Evolutionary conservation across 2,888 invertebrate species (phyloP).

Genomic region (Charanyca ferruginea): DNA sequence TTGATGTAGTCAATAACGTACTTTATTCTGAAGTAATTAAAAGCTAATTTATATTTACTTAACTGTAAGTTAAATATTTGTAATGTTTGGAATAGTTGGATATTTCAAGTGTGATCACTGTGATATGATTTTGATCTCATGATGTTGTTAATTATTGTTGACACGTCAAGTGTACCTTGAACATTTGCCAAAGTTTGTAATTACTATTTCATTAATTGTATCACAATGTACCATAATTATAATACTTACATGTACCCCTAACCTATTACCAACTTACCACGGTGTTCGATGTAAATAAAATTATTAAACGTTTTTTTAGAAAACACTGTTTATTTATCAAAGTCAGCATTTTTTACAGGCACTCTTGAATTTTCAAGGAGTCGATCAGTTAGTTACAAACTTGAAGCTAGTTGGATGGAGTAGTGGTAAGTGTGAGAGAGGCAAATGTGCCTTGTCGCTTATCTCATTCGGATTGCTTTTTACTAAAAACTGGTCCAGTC

Average conservation of each 20-base stretch:
- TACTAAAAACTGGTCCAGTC: no score
- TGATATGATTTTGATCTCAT: constrained; percentile 75
- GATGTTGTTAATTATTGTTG: constrained; percentile 25
- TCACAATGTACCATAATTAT: constrained; percentile 24
- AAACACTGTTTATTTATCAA: constrained; percentile 19
- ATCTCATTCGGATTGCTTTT: no score
- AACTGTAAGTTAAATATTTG: constrained; percentile 16
- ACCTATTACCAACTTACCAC: no score
- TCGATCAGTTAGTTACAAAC: no score
- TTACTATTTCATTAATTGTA: constrained; percentile 46
- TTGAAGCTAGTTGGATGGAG: no score
- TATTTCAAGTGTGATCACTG: constrained; percentile 55
- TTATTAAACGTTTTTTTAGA: constrained; percentile 61
- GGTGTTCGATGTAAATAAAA: constrained; percentile 47
- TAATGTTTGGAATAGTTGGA: no score
- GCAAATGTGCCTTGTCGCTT: no score
- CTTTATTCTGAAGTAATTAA: no score
- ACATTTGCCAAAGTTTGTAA: constrained; percentile 42
- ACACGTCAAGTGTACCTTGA: constrained; percentile 29
- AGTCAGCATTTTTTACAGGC: no score
- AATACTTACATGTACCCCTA: no score
- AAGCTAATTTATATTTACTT: constrained; percentile 1
- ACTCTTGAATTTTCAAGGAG: no score
- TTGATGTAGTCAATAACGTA: not conserved
- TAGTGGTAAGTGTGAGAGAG: no score